These are phyloP conservation scores for Drymodes brunneopygia DNA, from an alignment of 2,113 vertebrate species.

Conservation along the genomic window DNA sequence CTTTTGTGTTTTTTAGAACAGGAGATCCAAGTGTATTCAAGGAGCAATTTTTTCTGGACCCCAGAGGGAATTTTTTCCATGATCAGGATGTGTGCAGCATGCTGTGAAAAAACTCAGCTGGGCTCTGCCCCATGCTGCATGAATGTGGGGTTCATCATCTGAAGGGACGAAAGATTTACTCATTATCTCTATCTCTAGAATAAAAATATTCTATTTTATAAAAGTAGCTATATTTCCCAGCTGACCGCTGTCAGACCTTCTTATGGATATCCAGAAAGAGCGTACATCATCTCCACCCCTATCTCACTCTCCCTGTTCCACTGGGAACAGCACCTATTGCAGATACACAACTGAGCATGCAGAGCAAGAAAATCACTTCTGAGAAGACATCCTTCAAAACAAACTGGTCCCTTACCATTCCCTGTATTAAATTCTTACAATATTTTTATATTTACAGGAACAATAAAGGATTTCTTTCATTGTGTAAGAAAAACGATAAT, in stretches of 20 bases:
- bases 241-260: neutral
- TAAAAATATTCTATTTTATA: neutral
- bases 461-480: neutral
- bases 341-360: neutral
- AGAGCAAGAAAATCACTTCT: neutral
- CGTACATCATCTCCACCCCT: neutral
- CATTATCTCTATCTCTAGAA: neutral
- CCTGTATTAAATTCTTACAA: neutral
- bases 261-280: neutral
- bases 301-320: neutral
- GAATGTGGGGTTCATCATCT: neutral
- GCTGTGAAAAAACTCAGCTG: neutral
- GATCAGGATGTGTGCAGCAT: neutral
- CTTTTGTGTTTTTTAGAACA: neutral
- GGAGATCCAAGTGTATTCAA: neutral
- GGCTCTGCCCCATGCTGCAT: neutral
- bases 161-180: neutral
- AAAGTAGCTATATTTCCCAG: neutral
- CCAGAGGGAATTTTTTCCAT: neutral
- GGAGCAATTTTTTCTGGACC: neutral
- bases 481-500: neutral
- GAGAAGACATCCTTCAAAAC: neutral
- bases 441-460: neutral
- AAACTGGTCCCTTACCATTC: neutral
- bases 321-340: neutral